Percentiles rank a stretch among this genome's conserved stretches.
phyloP scores from a whole-genome alignment of 2,888 invertebrate genomes.

The Apeira syringaria region DNA sequence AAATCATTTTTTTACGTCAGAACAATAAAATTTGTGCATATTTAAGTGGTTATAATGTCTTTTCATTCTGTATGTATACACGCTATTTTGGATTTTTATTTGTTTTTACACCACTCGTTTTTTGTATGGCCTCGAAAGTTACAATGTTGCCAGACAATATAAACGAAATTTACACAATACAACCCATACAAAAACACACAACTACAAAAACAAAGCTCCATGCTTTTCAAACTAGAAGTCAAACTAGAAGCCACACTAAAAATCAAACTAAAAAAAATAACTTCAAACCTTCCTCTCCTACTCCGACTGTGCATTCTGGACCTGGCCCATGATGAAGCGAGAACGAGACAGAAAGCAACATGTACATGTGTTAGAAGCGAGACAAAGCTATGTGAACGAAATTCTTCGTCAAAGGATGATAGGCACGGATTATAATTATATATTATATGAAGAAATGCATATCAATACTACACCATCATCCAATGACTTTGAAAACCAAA shows the following conservation, averaged over 20 bases:
- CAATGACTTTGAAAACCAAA: conserved; percentile 16
- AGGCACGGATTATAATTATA: not conserved
- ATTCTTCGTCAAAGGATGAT: conserved; percentile 16
- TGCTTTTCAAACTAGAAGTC: conserved; percentile 40
- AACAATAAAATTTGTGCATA: no score
- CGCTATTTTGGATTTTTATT: no score
- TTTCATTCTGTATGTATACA: no score
- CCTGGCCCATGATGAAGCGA: conserved; percentile 68
- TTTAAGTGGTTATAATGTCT: no score
- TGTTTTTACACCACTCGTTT: no score
- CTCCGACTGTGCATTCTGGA: conserved; percentile 76
- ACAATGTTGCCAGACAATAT: conserved; percentile 10
- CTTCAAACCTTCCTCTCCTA: conserved; percentile 81
- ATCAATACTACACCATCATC: conserved; percentile 6
- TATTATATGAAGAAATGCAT: no score
- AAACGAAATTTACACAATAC: conserved; percentile 1
- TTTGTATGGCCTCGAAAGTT: no score
- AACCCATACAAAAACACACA: conserved; percentile 18
- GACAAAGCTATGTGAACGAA: conserved; percentile 42
- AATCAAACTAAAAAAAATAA: conserved; percentile 46
- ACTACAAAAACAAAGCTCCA: conserved; percentile 36
- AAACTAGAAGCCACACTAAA: conserved; percentile 45
- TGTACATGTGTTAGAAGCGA: conserved; percentile 78
- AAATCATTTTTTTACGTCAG: not conserved
- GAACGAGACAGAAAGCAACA: conserved; percentile 80